Conservation (phyloP, 2,797 vertebrate species). For the Zenarchopterus dispar region DNA sequence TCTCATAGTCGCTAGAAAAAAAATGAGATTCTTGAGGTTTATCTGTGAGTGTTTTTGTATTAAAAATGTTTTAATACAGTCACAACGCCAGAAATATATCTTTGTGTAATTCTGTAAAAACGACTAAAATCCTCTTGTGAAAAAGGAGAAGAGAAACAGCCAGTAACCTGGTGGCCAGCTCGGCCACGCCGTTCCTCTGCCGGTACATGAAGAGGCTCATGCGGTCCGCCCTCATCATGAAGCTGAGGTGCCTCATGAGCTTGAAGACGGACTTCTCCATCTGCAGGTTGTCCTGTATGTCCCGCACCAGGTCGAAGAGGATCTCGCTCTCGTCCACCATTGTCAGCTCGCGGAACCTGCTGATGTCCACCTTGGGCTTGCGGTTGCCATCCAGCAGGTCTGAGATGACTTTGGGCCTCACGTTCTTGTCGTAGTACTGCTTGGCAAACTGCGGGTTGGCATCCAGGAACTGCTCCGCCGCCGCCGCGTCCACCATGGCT, state of each 20-base stretch:
- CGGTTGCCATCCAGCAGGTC: slow-evolving; percentile 81
- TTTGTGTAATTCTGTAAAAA: too few relatives aligned
- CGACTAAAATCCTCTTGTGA: too few relatives aligned
- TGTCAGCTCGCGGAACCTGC: slow-evolving; percentile 75
- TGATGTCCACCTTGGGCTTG: slow-evolving; percentile 75
- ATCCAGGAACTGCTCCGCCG: slow-evolving; percentile 89
- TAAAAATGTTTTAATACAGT: too few relatives aligned
- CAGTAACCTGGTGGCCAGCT: slow-evolving; percentile 85
- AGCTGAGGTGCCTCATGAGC: slow-evolving; percentile 86
- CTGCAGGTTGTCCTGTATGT: slow-evolving; percentile 89
- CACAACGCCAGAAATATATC: too few relatives aligned
- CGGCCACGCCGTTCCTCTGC: slow-evolving; percentile 87
- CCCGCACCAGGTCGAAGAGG: slow-evolving; percentile 88
- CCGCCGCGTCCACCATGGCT: slow-evolving; percentile 84
- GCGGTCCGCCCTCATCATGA: slow-evolving; percentile 85
- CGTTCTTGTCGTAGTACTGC: slow-evolving; percentile 83
- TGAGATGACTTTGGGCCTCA: slow-evolving; percentile 83
- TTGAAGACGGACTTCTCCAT: slow-evolving; percentile 87
- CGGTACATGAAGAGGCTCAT: slow-evolving; percentile 93
- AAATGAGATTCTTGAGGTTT: too few relatives aligned
- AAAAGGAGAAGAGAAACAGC: neutral
- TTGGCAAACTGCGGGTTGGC: slow-evolving; percentile 88
- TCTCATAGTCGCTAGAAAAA: too few relatives aligned
- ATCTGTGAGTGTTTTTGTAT: too few relatives aligned
- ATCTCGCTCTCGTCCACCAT: slow-evolving; percentile 89